Base-by-base conservation (phyloP, 2,888 invertebrate genomes). In the Cyaniris semiargus region DNA sequence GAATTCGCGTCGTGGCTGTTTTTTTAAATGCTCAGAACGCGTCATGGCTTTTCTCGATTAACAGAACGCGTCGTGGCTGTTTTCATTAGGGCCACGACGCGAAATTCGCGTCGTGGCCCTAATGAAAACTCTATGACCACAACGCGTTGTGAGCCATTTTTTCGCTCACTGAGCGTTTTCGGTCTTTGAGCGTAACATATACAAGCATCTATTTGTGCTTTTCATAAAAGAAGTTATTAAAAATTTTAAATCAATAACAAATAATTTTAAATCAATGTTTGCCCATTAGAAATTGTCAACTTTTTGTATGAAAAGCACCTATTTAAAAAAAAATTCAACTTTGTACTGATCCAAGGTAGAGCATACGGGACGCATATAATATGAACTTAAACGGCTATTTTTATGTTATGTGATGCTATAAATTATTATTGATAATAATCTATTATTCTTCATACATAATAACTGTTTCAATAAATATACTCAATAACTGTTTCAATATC, bases 191-290 rank as follows among this genome's bases (percentile, higher is more conserved):
- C n/a, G n/a, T n/a, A n/a, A n/a, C 3, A 34, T 34, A 48, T 74
- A 48, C 53, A 74, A 74, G 74, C 74, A 53, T 48, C 23, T 72
- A 53, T 48, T 74, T 74, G 74, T 27, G 74, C 53, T 74, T 74
- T 74, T 53, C 74, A 27, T 74, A 18, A 74, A 74, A 74, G 5
- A 48, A 74, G 74, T 48, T 15, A 66, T 66, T 10, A 23, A 60
- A 60, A 13, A 0, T 60, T 60, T 60, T 13, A 53, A 48, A 23
- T 23, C 21, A 60, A n/a, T n/a, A n/a, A n/a, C n/a, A n/a, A n/a
- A n/a, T n/a, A 13, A 0, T 60, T 60, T 60, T 13, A 53, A 48
- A 23, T 23, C 21, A 60, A n/a, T n/a, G n/a, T n/a, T n/a, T n/a
- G n/a, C 1, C 21, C 7, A 27, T 66, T 27, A 66, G 0, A 27